These are phyloP conservation scores for Brachionichthys hirsutus DNA, from an alignment of 2,113 vertebrate genomes.

Conservation along the genomic window DNA sequence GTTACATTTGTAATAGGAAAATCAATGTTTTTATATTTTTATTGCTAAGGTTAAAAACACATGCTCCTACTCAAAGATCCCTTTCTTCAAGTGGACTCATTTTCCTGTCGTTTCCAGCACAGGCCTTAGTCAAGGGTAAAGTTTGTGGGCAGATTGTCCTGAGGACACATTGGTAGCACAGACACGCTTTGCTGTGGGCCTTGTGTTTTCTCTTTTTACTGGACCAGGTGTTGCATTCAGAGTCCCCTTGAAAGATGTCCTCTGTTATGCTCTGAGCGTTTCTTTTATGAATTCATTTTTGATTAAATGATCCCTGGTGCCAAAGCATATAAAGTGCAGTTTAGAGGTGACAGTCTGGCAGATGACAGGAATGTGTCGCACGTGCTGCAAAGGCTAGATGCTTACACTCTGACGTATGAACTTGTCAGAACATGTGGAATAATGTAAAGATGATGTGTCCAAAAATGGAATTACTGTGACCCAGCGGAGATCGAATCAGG, in stretches of 20 bases:
- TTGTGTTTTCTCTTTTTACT: slow-evolving; percentile 4
- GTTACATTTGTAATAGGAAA: too few relatives aligned
- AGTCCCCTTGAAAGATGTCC: slow-evolving; percentile 71
- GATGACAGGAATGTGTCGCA: slow-evolving; percentile 11
- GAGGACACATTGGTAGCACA: slow-evolving; percentile 35
- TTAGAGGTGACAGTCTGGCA: slow-evolving; percentile 49
- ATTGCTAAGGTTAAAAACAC: slow-evolving; percentile 23
- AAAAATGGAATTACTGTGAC: slow-evolving; percentile 17
- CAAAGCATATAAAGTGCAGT: slow-evolving; percentile 48
- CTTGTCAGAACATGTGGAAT: slow-evolving; percentile 25
- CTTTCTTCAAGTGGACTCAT: slow-evolving; percentile 9
- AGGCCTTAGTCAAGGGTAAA: slow-evolving; percentile 40
- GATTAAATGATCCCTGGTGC: slow-evolving; percentile 58
- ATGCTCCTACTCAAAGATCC: background rate
- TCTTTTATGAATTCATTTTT: slow-evolving; percentile 60
- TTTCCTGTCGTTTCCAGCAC: slow-evolving; percentile 13
- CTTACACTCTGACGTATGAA: slow-evolving; percentile 16
- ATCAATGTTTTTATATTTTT: slow-evolving; percentile 31
- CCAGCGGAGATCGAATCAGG: background rate
- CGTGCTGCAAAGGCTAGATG: slow-evolving; percentile 10
- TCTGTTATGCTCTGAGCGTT: slow-evolving; percentile 47
- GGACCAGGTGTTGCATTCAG: slow-evolving; percentile 65
- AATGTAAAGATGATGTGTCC: slow-evolving; percentile 13
- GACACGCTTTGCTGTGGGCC: slow-evolving; percentile 26
- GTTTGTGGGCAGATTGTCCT: slow-evolving; percentile 12